Evolutionary conservation across 2,797 vertebrate species (phyloP).

Genomic region (Rhincodon typus): DNA sequence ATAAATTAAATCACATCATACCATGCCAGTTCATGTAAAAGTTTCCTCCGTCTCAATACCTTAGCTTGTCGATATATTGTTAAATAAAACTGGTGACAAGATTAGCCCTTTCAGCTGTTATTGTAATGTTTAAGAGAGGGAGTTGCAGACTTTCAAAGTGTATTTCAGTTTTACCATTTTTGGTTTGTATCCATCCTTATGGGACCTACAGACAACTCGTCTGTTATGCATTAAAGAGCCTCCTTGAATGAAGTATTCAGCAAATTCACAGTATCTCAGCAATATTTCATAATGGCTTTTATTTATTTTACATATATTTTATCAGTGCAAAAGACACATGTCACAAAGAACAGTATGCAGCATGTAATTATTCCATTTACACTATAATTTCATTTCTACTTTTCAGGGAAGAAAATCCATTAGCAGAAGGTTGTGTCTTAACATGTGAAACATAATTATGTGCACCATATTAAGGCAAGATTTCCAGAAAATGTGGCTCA

Average conservation of each 20-base stretch:
- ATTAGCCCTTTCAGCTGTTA: background rate
- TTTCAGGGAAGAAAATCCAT: background rate
- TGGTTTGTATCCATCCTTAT: background rate
- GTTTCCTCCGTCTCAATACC: background rate
- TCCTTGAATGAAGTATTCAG: slow-evolving; percentile 10
- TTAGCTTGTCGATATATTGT: background rate
- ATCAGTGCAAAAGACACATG: background rate
- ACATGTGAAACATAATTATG: background rate
- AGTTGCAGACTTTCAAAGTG: background rate
- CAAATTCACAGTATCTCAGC: background rate
- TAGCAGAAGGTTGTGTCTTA: background rate
- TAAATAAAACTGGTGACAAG: background rate
- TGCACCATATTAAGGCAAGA: background rate
- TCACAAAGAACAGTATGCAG: background rate
- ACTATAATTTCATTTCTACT: background rate
- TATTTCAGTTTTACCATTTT: background rate
- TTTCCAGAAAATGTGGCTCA: background rate
- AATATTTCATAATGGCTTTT: too few species aligned
- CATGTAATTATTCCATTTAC: background rate
- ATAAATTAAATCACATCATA: background rate
- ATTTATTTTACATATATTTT: too few species aligned
- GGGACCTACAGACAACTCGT: background rate
- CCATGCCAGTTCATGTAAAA: background rate
- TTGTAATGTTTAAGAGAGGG: background rate
- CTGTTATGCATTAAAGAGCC: background rate